Evolutionary conservation across 2,797 vertebrate species (phyloP), one percentile per base, ranked within the genome.

Genomic region (Dallia pectoralis): DNA sequence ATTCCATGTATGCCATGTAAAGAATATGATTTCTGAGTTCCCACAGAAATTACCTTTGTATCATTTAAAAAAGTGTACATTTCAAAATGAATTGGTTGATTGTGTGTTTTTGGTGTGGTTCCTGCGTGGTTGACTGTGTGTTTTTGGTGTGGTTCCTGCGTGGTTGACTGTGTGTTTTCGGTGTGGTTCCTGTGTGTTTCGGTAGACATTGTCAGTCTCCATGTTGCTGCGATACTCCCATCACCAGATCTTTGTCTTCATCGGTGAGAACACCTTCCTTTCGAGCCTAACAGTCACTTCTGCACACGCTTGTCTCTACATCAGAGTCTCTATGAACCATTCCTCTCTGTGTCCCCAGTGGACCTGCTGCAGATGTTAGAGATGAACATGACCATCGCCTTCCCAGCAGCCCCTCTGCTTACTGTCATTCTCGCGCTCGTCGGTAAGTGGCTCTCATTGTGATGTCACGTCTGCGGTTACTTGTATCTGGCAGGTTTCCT

Each of bases 341-440:
- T 18, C 47, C 14, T 61, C 2, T 80, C 9, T 73, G 4, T 56
- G 16, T 76, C 70, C 77, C 49, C 91, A 99, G 97, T 99, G 83
- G 97, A 99, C 85, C 93, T 99, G 70, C 91, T 99, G n/a, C 97
- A 99, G 92, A 99, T 99, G 97, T 87, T 99, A 88, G 97, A 99
- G 88, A 99, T 99, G 97, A 99, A 99, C 90, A 97, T 99, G 97
- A 97, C 96, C 63, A 97, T 99, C 56, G 97, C 97, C 0, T 99
- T 99, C 88, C 97, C 97, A 0, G 97, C 97, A 3, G 97, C 97
- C 67, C 97, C 97, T 30, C 89, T 99, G 79, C 96, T 99, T 82
- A 99, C 97, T 0, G 97, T 99, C 87, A 99, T 99, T 80, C 91
- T 99, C 85, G 97, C 97, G 30, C 95, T 99, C 0, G 97, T 98